Evolutionary conservation across 2,888 invertebrate genomes (phyloP), one percentile per base, ranked within the genome.

Genomic region (Campoplex capitator): DNA sequence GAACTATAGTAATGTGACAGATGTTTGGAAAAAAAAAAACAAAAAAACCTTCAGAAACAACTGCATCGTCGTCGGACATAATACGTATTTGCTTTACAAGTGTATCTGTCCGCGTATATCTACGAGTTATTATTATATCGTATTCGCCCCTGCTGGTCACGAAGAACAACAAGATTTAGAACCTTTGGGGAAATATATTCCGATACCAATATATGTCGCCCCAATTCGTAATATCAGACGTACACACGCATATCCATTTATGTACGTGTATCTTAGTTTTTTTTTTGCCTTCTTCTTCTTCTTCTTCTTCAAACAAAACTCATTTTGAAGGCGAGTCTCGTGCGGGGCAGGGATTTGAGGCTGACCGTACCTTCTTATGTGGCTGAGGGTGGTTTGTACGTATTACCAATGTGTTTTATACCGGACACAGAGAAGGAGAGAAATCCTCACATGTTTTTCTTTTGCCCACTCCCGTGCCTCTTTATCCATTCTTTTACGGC

Each of bases 281-380:
- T 83, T 77, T 65, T 74, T 23, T 23, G 23, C 23, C 23, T 23
- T 23, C 23, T 23, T 23, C 23, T 23, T 23, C 23, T 23, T 76
- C 23, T 70, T 88, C 81, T 88, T 88, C 88, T 88, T 89, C 88
- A 89, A 88, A 88, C 86, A 87, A 85, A 93, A 90, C 93, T 93
- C 92, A 93, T 94, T 93, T 91, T 90, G 93, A 90, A 94, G 91
- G 92, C 94, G 84, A 89, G 91, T 91, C 93, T 91, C 93, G 94
- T 92, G 89, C 90, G 84, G 58, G 48, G 86, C 88, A 86, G 88
- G 93, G 93, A 93, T 93, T 93, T 93, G 88, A 83, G 84, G 88
- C 88, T 89, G 89, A 90, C 89, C 90, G 86, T 81, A 48, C 75
- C 71, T 67, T 73, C 65, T 42, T 23, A 28, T 35, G 70, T 58